Evolutionary conservation across 2,113 vertebrate species (phyloP).

Genomic region (Spea bombifrons): DNA sequence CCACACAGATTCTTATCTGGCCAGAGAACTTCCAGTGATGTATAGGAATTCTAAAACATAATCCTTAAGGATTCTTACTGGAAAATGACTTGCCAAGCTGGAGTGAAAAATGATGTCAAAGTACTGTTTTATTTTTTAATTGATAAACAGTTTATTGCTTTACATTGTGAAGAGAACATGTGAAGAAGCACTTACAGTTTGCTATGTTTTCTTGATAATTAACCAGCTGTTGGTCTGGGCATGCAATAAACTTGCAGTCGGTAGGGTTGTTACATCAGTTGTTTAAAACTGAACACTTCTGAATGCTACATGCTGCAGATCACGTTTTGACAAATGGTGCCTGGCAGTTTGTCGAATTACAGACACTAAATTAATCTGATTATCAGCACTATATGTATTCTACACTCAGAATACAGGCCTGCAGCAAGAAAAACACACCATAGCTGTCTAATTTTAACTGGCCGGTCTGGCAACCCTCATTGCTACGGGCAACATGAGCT

Average conservation of each 20-base stretch:
- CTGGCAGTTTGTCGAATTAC: no score
- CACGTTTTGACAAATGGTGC: no score
- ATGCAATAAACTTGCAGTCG: background rate
- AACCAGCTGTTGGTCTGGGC: background rate
- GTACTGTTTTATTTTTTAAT: conserved; percentile 34
- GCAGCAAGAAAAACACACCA: no score
- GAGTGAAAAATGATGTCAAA: conserved; percentile 37
- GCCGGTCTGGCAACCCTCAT: no score
- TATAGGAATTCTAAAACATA: conserved; percentile 62
- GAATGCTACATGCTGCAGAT: no score
- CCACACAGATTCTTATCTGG: conserved; percentile 75
- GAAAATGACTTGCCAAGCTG: conserved; percentile 23
- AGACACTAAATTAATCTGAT: no score
- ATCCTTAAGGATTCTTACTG: conserved; percentile 11
- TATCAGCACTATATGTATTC: no score
- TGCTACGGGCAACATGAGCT: no score
- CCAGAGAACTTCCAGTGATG: conserved; percentile 84
- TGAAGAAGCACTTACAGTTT: conserved; percentile 28
- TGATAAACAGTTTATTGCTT: conserved; percentile 30
- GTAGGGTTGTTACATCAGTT: no score
- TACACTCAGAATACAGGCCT: no score
- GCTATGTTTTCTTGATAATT: background rate
- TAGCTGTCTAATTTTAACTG: no score
- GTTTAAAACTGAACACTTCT: no score
- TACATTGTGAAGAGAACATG: conserved; percentile 15